Base-by-base conservation (phyloP, 2,113 vertebrate genomes). In the Tachysurus vachellii region DNA sequence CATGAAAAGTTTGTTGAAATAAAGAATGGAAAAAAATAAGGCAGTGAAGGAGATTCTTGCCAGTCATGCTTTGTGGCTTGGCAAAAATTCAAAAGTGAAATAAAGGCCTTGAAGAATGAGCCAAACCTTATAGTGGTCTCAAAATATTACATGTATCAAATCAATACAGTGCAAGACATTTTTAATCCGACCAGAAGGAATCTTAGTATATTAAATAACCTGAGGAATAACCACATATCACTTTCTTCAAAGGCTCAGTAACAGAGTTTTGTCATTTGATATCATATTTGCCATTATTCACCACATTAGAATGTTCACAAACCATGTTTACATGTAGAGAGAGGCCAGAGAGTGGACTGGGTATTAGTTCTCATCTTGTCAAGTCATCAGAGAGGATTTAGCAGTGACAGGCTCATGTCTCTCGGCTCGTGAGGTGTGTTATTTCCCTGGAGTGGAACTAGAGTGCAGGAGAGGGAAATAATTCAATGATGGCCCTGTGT, bases 301-400 rank as follows among this genome's bases (percentile, higher is more conserved):
- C 31, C 54, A 75, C 47, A 36, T 56, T 54, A 16, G 44, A 42
- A 26, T 83, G 59, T 54, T 82, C 0, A 23, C 16, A 64, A 83
- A 66, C 81, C 82, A 87, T 26, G 23, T 80, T 73, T 56, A 70
- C 80, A 86, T 73, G 44, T 61, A 84, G 62, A 85, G 28, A 71
- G 56, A 70, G 31, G 2, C 9, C 44, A 47, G 53, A 50, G 56
- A 64, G 26, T n/a, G 68, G 66, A 28, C 50, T 44, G 36, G 71
- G 80, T 83, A 89, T 85, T 90, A 88, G 64, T 86, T 88, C 89
- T 85, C 83, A 88, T 89, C 87, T 85, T 88, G 87, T 89, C 87
- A 88, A 88, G 83, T 84, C 85, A 86, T 87, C 85, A 80, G 81
- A 71, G 81, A 83, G 75, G 87, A 88, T 90, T 91, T 90, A 86